These are phyloP conservation scores for Machimus rusticus DNA, from an alignment of 2,888 invertebrate genomes.

Conservation along the genomic window DNA sequence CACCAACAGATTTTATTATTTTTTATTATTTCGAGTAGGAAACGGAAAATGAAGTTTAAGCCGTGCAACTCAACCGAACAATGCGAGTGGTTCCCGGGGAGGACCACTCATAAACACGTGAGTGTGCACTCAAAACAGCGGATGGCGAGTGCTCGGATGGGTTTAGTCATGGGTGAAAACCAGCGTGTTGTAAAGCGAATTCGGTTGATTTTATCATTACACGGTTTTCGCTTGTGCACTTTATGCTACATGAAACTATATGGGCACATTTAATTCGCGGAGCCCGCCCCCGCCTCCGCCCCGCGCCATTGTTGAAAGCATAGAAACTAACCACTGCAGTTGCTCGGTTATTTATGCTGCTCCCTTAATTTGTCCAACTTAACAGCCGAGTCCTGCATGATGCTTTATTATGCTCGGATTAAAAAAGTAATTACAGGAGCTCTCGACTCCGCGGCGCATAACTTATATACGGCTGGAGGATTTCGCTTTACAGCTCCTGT, in stretches of 20 bases:
- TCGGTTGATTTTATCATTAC: constrained; percentile 29
- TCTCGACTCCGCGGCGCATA: not conserved
- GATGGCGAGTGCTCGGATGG: not conserved
- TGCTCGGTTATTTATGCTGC: not conserved
- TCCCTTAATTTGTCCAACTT: constrained; percentile 11
- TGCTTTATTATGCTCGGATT: not conserved
- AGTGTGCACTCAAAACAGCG: constrained; percentile 20
- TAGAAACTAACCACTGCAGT: constrained; percentile 11
- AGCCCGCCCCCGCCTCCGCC: not conserved
- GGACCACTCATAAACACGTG: constrained; percentile 26
- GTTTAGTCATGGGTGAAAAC: constrained; percentile 23
- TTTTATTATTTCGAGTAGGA: not conserved
- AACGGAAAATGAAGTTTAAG: constrained; percentile 2
- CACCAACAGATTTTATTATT: not conserved
- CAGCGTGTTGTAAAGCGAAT: constrained; percentile 6
- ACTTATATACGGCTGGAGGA: not conserved
- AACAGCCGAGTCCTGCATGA: not conserved
- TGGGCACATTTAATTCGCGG: not conserved
- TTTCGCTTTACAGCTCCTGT: not conserved
- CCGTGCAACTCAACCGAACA: not conserved
- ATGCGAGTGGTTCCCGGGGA: not conserved
- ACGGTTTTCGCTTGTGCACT: constrained; percentile 17
- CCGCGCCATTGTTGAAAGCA: not conserved
- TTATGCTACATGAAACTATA: constrained; percentile 8
- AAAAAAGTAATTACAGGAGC: not conserved